Evolutionary conservation across 2,797 vertebrate genomes (phyloP).

Genomic region (Pseudomugil gertrudae): DNA sequence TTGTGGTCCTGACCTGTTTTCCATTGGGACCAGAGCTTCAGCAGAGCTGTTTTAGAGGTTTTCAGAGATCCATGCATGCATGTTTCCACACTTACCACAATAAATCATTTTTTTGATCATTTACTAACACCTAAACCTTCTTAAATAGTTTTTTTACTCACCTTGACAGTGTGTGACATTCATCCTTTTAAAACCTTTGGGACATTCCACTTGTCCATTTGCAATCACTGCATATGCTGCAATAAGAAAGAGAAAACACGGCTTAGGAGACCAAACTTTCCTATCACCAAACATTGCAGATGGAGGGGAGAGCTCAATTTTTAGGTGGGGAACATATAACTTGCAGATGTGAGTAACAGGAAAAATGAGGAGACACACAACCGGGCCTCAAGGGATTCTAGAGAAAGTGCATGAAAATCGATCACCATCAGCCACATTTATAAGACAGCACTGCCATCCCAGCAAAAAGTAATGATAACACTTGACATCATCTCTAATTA

Average conservation of each 20-base stretch:
- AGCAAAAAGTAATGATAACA: constrained; percentile 71
- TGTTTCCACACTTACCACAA: constrained; percentile 12
- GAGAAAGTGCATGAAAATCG: constrained; percentile 63
- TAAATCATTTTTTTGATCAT: constrained; percentile 4
- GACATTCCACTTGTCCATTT: constrained; percentile 91
- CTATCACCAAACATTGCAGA: constrained; percentile 45
- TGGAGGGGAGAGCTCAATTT: constrained; percentile 32
- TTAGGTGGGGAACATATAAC: constrained; percentile 61
- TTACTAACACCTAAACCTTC: background rate
- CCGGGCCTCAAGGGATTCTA: constrained; percentile 60
- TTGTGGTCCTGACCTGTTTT: constrained; percentile 64
- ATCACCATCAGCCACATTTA: constrained; percentile 68
- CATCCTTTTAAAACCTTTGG: constrained; percentile 89
- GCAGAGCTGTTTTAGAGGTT: constrained; percentile 44
- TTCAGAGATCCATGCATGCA: constrained; percentile 19
- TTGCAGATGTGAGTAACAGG: constrained; percentile 75
- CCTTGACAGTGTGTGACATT: constrained; percentile 93
- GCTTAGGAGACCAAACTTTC: constrained; percentile 36
- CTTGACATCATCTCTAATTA: constrained; percentile 67
- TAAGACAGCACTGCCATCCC: constrained; percentile 68
- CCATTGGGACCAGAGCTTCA: constrained; percentile 47
- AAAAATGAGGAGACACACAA: constrained; percentile 64
- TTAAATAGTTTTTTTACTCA: constrained; percentile 69
- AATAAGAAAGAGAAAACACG: constrained; percentile 49
- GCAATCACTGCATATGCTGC: constrained; percentile 89